These are phyloP conservation scores for Tiphia femorata DNA, from an alignment of 2,888 invertebrate species.

Conservation along the genomic window DNA sequence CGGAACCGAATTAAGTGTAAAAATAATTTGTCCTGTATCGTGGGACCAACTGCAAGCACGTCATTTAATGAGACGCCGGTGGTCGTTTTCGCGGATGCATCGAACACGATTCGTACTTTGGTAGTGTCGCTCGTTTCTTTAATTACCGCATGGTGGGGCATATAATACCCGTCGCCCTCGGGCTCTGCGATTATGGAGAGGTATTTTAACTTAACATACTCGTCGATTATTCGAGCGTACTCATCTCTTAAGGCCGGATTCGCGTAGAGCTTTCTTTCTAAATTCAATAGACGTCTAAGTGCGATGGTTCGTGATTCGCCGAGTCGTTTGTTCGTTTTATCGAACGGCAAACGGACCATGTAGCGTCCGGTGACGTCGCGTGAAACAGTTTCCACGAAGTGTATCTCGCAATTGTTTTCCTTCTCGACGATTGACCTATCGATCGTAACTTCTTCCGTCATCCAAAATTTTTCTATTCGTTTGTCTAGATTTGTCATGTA, in stretches of 20 bases:
- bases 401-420: conserved; percentile 18
- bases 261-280: not conserved
- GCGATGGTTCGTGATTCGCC: conserved; percentile 15
- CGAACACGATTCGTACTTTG: conserved; percentile 49
- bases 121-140: conserved; percentile 44
- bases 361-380: conserved; percentile 15
- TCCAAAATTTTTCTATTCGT: conserved; percentile 19
- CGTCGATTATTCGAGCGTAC: conserved; percentile 8
- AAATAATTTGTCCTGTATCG: conserved; percentile 40
- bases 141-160: conserved; percentile 53
- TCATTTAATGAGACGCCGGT: conserved; percentile 48
- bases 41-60: conserved; percentile 38
- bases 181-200: not conserved
- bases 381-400: conserved; percentile 4
- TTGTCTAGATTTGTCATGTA: conserved; percentile 2
- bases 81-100: conserved; percentile 42
- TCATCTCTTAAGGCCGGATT: not conserved
- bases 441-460: conserved; percentile 15
- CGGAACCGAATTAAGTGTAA: conserved; percentile 41
- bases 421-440: not conserved
- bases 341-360: conserved; percentile 22
- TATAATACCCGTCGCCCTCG: conserved; percentile 23
- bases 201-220: conserved; percentile 10
- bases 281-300: not conserved
- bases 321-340: conserved; percentile 1